Percentiles rank a stretch among this genome's conserved stretches.
Evolutionary conservation across 2,888 invertebrate genomes (phyloP).

Genomic region (Hypomecis punctinalis): DNA sequence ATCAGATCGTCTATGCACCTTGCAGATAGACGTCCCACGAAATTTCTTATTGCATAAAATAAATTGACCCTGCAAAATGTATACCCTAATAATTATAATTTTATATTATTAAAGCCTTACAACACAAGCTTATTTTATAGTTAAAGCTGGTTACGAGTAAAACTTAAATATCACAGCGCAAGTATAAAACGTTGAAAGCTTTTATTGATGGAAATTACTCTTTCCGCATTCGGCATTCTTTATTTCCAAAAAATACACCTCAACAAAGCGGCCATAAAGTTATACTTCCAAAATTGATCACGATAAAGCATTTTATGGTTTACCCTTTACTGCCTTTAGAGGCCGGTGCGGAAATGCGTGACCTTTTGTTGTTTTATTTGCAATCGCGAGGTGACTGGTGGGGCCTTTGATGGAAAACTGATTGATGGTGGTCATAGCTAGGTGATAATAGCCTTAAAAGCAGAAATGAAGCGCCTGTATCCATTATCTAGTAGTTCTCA

Average conservation of each 20-base stretch:
- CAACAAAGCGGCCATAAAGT: slow-evolving; percentile 20
- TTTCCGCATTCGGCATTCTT: slow-evolving; percentile 13
- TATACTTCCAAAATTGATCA: slow-evolving; percentile 31
- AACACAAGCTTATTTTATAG: too few species aligned
- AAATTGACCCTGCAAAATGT: too few species aligned
- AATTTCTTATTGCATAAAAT: too few species aligned
- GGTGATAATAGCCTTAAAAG: neutral
- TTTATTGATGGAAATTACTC: slow-evolving; percentile 19
- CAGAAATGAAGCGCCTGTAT: too few species aligned
- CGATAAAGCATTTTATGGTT: slow-evolving; percentile 30
- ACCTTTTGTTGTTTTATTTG: slow-evolving; percentile 31
- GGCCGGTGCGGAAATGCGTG: slow-evolving; percentile 22
- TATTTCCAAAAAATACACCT: slow-evolving; percentile 16
- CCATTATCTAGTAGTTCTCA: too few species aligned
- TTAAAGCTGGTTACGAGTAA: neutral
- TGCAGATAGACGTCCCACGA: too few species aligned
- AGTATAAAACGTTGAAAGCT: slow-evolving; percentile 7
- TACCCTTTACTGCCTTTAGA: slow-evolving; percentile 22
- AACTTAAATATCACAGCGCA: neutral
- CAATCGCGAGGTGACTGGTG: slow-evolving; percentile 13
- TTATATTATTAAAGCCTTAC: too few species aligned
- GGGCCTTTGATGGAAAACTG: slow-evolving; percentile 12
- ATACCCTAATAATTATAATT: too few species aligned
- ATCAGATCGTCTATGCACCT: too few species aligned
- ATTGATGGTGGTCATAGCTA: neutral